These are phyloP conservation scores for Acipenser oxyrinchus DNA, from an alignment of 2,797 vertebrate genomes.

Conservation along the genomic window DNA sequence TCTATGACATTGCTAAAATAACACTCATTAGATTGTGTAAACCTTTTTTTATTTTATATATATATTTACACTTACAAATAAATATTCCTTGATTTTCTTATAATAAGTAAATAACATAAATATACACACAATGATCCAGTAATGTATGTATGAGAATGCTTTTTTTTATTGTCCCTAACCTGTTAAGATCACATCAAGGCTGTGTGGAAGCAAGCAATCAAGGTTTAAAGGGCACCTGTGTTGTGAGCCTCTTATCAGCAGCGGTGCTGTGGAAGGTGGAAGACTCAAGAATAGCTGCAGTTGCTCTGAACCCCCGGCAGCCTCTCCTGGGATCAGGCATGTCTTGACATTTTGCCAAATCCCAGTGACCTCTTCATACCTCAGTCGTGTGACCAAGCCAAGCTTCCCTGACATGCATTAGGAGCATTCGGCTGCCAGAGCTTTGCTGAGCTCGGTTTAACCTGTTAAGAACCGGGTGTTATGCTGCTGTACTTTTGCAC, in stretches of 20 bases:
- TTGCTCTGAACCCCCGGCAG: not conserved
- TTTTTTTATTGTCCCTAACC: slow-evolving; percentile 21
- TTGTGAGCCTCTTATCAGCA: slow-evolving; percentile 28
- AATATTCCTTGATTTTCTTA: too few relatives aligned
- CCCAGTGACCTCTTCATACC: not conserved
- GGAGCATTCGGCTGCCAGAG: too few relatives aligned
- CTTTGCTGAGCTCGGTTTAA: too few relatives aligned
- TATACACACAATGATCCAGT: too few relatives aligned
- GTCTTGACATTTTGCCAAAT: not conserved
- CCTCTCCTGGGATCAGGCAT: not conserved
- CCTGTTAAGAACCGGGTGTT: too few relatives aligned
- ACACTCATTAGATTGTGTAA: too few relatives aligned
- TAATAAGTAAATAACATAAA: too few relatives aligned
- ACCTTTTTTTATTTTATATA: too few relatives aligned
- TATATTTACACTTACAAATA: too few relatives aligned
- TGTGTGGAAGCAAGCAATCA: slow-evolving; percentile 32
- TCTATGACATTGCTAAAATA: too few relatives aligned
- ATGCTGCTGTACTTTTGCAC: too few relatives aligned
- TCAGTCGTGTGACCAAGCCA: not conserved
- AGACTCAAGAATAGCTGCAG: not conserved
- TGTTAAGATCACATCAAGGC: not conserved
- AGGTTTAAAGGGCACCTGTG: slow-evolving; percentile 57
- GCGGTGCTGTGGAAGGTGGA: slow-evolving; percentile 15
- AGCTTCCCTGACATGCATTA: too few relatives aligned
- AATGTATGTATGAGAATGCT: slow-evolving; percentile 11